A percentile compares a stretch with the other conserved stretches of the same genome.
These are phyloP conservation scores for Fulica atra DNA, from an alignment of 2,113 vertebrate species.

Conservation along the genomic window DNA sequence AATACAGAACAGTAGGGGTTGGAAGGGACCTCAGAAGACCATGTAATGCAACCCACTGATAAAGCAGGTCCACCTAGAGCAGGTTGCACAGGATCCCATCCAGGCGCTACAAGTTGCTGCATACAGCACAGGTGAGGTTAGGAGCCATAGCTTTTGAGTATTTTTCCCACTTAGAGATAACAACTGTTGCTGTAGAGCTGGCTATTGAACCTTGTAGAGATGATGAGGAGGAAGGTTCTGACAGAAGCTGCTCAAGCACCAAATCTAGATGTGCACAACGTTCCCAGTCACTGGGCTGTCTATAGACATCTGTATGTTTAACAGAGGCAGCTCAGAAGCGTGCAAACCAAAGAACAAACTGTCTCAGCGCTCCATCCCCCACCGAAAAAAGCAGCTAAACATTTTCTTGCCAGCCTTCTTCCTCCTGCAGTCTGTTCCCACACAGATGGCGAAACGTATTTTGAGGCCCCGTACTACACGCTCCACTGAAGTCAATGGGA, in stretches of 20 bases:
- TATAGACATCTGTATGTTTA: neutral
- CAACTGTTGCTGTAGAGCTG: neutral
- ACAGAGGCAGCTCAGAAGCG: neutral
- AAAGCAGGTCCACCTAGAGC: no score
- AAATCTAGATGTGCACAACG: neutral
- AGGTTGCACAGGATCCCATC: no score
- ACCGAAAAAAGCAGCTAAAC: neutral
- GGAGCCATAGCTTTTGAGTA: neutral
- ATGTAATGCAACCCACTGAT: no score
- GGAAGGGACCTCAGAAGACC: no score
- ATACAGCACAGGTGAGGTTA: neutral
- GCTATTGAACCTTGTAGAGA: neutral
- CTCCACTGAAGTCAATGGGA: neutral
- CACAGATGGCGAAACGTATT: neutral
- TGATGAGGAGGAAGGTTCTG: neutral
- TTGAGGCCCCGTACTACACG: neutral
- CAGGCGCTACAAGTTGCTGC: neutral
- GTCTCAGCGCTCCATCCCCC: neutral
- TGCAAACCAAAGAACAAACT: neutral
- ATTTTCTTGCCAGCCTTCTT: neutral
- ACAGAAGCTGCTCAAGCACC: neutral
- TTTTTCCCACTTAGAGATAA: neutral
- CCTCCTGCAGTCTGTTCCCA: neutral
- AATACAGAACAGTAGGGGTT: no score
- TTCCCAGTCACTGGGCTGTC: neutral